Conservation (phyloP, 2,888 invertebrate genomes). For the Asteroscopus sphinx region DNA sequence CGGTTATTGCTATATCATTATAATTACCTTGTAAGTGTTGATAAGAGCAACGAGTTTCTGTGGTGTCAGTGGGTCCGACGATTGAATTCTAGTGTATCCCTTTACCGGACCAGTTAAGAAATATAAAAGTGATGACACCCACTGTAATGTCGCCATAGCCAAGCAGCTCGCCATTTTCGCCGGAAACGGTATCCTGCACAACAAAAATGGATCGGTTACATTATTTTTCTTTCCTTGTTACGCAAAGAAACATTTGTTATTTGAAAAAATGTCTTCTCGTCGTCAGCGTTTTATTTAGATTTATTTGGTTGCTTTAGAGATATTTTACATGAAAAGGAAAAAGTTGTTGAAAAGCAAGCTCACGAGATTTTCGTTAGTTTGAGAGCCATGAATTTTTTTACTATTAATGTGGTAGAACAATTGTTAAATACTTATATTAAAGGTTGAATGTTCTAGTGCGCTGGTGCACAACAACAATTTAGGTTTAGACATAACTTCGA, state of each 20-base stretch:
- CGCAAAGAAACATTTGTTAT: background rate
- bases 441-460: slow-evolving; percentile 15
- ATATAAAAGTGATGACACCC: slow-evolving; percentile 68
- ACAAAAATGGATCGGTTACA: slow-evolving; percentile 1
- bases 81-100: slow-evolving; percentile 64
- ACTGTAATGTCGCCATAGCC: slow-evolving; percentile 69
- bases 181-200: slow-evolving; percentile 60
- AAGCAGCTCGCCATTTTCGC: slow-evolving; percentile 50
- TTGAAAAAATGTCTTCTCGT: background rate
- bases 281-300: background rate
- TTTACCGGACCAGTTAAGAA: slow-evolving; percentile 65
- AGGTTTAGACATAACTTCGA: slow-evolving; percentile 36
- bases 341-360: background rate
- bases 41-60: slow-evolving; percentile 60
- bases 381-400: background rate
- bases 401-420: no score
- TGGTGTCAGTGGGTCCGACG: slow-evolving; percentile 63
- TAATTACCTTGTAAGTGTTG: slow-evolving; percentile 69
- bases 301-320: background rate
- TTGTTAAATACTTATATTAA: no score
- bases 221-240: no score
- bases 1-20: slow-evolving; percentile 11
- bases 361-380: background rate
- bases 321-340: background rate
- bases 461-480: slow-evolving; percentile 20